Conservation (phyloP, 2,113 vertebrate species). For the Ptilorrhoa leucosticta region DNA sequence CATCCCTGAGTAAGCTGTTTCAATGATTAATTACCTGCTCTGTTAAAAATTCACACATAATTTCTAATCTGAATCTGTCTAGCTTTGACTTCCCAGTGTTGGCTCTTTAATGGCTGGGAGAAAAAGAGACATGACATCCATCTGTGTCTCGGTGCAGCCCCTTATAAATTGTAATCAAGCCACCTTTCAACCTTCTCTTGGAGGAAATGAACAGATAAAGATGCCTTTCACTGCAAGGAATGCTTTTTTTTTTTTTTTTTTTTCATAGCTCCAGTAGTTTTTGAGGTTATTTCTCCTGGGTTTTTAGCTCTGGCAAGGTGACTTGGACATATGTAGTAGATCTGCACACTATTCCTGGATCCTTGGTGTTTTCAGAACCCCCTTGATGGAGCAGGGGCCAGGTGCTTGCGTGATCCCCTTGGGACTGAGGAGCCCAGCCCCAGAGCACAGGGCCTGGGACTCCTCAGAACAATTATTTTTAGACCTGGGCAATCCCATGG, state of each 20-base stretch:
- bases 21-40: slow-evolving; percentile 38
- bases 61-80: slow-evolving; percentile 17
- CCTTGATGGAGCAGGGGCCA: rapidly evolving
- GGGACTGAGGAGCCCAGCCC: not conserved
- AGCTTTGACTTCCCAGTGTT: not conserved
- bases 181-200: not conserved
- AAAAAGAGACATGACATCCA: not conserved
- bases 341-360: not conserved
- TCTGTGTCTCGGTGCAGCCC: not conserved
- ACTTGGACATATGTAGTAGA: not conserved
- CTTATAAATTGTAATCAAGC: slow-evolving; percentile 1
- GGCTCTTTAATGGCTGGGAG: not conserved
- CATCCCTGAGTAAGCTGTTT: slow-evolving; percentile 18
- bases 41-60: slow-evolving; percentile 22
- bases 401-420: not conserved
- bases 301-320: not conserved
- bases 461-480: not conserved
- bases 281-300: not conserved
- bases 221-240: not conserved
- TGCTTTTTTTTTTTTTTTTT: not conserved
- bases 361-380: not conserved
- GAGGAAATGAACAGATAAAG: not conserved
- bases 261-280: not conserved
- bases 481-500: not conserved
- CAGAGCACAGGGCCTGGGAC: not conserved